Conservation (phyloP, 1,140 invertebrate genomes). For the Drosophila lini region DNA sequence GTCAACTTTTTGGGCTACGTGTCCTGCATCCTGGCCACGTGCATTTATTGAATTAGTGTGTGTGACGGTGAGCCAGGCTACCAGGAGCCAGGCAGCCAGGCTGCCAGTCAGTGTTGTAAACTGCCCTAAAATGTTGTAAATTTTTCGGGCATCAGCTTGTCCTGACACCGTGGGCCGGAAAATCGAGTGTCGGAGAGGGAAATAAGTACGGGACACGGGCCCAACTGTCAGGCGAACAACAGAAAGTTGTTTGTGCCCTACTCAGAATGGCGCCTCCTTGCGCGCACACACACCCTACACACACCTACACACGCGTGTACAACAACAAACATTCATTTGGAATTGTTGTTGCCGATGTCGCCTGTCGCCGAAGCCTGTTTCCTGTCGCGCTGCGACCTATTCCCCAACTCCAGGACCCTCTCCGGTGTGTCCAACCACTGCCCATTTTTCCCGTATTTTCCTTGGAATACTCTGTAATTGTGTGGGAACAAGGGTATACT, state of each 20-base stretch:
- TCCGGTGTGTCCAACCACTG: constrained; percentile 42
- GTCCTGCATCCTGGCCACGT: constrained; percentile 71
- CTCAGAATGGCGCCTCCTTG: constrained; percentile 36
- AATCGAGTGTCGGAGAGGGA: neutral
- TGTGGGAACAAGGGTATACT: neutral
- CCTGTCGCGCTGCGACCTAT: constrained; percentile 62
- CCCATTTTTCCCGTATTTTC: constrained; percentile 49
- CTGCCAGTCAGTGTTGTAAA: constrained; percentile 55
- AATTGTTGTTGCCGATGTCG: constrained; percentile 59
- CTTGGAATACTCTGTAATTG: constrained; percentile 16
- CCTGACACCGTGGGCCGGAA: constrained; percentile 45
- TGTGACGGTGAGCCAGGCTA: constrained; percentile 35
- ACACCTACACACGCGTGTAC: constrained; percentile 27
- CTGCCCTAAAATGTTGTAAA: constrained; percentile 65
- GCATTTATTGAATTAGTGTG: constrained; percentile 78
- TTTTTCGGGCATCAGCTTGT: constrained; percentile 70
- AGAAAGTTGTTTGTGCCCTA: constrained; percentile 73
- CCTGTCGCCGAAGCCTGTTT: constrained; percentile 69
- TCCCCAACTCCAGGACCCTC: constrained; percentile 20
- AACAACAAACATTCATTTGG: constrained; percentile 46
- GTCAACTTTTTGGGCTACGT: constrained; percentile 76
- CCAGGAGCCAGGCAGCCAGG: neutral
- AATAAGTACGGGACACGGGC: constrained; percentile 26
- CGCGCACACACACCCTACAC: constrained; percentile 5
- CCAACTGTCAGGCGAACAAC: constrained; percentile 59